Evolutionary conservation across 2,797 vertebrate genomes (phyloP), one percentile per base, ranked within the genome.

Genomic region (Gallinago solitaria): DNA sequence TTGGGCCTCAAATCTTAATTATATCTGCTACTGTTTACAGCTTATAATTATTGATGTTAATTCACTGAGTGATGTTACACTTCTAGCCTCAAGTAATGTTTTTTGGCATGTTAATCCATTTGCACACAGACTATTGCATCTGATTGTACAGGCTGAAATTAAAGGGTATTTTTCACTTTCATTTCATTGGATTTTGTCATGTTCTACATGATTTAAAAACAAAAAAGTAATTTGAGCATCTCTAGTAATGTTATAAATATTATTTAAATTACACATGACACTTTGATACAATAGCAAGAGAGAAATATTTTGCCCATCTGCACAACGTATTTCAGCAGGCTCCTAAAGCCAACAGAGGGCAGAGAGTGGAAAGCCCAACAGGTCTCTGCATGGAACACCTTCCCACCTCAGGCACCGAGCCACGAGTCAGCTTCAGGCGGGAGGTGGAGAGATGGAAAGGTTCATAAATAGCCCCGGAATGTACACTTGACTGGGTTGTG

Each of bases 41-140:
- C 73, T 96, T 95, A 96, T 96, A 97, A 97, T 98, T 96, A 97
- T 95, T 89, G 79, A 97, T 96, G 84, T 93, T 97, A 97, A 97
- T 96, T 96, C 97, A 87, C 93, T 64, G 96, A 95, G 96, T 93
- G 95, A 96, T 94, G 95, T 94, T 97, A 91, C 89, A 87, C 83
- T 92, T 91, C 95, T 92, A 57, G 91, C 96, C 97, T 71, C 81
- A 80, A 96, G 97, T 97, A 85, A 64, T 57, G 92, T 87, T 90
- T 90, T 94, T 97, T 94, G 86, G 92, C 92, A 88, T 81, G 59
- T 81, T 83, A 82, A 96, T 95, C 95, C 67, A 41, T 87, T 91
- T 94, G 83, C 75, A 88, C 78, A 86, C 81, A 84, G 50, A 67
- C 70, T 45, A 21, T 50, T 35, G 9, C 30, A 9, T 83, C 92